Percentiles rank a stretch among this genome's conserved stretches.
Evolutionary conservation across 2,113 vertebrate genomes (phyloP).

Genomic region (Eleginops maclovinus): DNA sequence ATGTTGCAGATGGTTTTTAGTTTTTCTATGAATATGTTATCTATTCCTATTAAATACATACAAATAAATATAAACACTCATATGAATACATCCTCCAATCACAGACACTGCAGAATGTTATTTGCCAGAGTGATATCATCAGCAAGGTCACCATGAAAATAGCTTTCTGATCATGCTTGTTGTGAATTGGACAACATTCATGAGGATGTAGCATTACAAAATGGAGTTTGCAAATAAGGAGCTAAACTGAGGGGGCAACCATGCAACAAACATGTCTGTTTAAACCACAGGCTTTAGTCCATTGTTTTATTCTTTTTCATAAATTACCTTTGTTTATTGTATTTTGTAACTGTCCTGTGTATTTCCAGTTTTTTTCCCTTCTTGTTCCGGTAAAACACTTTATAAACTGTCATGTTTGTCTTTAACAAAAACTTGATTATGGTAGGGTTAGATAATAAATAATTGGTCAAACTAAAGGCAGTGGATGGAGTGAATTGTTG

Average conservation of each 20-base stretch:
- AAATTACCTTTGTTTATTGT: neutral
- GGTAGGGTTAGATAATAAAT: neutral
- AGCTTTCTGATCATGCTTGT: neutral
- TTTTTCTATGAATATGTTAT: no score
- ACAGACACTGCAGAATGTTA: neutral
- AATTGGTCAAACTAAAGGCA: conserved; percentile 7
- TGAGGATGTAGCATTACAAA: neutral
- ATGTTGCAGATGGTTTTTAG: no score
- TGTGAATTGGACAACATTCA: neutral
- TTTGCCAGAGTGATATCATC: neutral
- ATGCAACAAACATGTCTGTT: neutral
- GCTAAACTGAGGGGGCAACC: neutral
- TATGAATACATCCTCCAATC: neutral
- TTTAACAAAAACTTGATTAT: neutral
- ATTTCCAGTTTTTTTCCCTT: neutral
- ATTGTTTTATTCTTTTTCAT: neutral
- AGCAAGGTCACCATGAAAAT: neutral
- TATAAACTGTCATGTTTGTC: neutral
- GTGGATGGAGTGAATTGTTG: neutral
- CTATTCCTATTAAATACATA: no score
- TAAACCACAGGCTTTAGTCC: neutral
- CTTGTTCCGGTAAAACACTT: neutral
- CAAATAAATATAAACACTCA: neutral
- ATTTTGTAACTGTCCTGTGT: neutral
- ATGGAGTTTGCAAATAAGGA: neutral